Conservation (phyloP, 2,113 vertebrate genomes). For the Brachionichthys hirsutus region DNA sequence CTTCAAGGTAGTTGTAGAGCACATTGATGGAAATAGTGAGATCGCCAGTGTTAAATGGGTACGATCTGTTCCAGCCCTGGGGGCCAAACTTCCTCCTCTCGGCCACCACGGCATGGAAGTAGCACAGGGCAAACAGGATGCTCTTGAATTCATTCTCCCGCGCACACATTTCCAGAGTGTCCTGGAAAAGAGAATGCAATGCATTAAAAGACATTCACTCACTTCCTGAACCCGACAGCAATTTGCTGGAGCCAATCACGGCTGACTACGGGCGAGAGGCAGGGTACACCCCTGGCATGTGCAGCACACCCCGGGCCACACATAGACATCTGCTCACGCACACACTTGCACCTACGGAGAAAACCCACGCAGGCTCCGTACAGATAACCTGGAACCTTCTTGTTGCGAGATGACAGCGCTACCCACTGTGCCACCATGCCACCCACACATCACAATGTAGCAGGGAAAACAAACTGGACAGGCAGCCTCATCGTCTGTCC, state of each 20-base stretch:
- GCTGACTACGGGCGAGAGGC: too few relatives aligned
- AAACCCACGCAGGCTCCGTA: too few relatives aligned
- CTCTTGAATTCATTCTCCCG: constrained; percentile 91
- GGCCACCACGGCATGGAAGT: constrained; percentile 92
- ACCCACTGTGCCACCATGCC: too few relatives aligned
- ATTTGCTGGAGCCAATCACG: too few relatives aligned
- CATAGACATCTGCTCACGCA: too few relatives aligned
- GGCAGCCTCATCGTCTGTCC: constrained; percentile 27
- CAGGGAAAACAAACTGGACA: constrained; percentile 43
- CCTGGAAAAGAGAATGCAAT: constrained; percentile 68
- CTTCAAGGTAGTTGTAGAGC: constrained; percentile 92
- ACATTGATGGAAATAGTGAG: constrained; percentile 92
- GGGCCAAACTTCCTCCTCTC: constrained; percentile 92
- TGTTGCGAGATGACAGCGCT: too few relatives aligned
- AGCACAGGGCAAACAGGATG: constrained; percentile 92
- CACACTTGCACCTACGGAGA: too few relatives aligned
- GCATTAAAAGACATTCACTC: background rate
- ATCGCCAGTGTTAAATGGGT: constrained; percentile 92
- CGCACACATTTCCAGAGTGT: constrained; percentile 91
- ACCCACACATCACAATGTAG: background rate
- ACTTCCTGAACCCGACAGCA: background rate
- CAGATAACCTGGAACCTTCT: too few relatives aligned
- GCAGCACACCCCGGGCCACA: too few relatives aligned
- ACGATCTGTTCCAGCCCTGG: constrained; percentile 92
- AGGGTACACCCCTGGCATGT: too few relatives aligned